Conservation (phyloP, 2,113 vertebrate genomes). For the Oreocharis arfaki region DNA sequence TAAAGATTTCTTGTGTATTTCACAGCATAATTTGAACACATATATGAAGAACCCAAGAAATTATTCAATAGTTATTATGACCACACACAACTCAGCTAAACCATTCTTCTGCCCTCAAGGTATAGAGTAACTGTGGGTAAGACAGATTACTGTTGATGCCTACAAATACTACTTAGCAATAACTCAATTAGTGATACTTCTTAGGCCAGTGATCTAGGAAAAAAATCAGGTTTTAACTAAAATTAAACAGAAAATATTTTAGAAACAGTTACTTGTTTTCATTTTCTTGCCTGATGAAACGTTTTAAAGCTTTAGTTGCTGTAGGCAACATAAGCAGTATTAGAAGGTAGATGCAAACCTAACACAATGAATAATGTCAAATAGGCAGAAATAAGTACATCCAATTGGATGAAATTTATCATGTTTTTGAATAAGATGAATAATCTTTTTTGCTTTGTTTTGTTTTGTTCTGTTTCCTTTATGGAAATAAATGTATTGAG, state of each 20-base stretch:
- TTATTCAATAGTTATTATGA: background rate
- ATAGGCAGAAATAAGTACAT: background rate
- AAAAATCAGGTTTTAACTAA: background rate
- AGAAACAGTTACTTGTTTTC: slow-evolving; percentile 29
- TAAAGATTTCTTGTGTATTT: background rate
- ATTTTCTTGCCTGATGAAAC: slow-evolving; percentile 11
- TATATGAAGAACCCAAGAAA: background rate
- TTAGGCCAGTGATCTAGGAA: background rate
- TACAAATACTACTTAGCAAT: background rate
- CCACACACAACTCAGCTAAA: background rate
- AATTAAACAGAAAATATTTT: slow-evolving; percentile 20
- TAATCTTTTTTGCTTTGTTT: background rate
- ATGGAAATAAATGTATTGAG: background rate
- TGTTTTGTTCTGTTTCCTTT: background rate
- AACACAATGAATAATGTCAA: background rate
- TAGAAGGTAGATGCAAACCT: slow-evolving; percentile 25
- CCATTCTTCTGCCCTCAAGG: background rate
- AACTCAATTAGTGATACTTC: background rate
- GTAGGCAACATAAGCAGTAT: background rate
- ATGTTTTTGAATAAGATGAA: background rate
- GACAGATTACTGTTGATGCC: background rate
- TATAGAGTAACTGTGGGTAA: background rate
- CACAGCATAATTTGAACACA: background rate
- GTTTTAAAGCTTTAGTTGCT: background rate
- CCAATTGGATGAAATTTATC: background rate